Percentiles rank a stretch among this genome's conserved stretches.
These are phyloP conservation scores for Phrynocephalus guinanensis DNA, from an alignment of 2,797 vertebrate species.

Conservation along the genomic window DNA sequence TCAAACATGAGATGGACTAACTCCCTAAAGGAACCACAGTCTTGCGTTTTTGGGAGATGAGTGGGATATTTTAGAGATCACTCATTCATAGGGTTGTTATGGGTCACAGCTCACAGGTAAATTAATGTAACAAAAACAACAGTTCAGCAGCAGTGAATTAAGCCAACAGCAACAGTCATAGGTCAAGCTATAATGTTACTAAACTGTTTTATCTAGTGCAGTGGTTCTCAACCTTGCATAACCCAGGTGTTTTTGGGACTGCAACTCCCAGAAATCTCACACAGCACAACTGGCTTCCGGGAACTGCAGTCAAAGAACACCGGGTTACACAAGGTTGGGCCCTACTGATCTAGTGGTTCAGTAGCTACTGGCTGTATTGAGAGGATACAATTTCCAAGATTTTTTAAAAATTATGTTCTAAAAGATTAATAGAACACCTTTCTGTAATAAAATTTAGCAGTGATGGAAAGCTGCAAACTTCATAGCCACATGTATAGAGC, in stretches of 20 bases:
- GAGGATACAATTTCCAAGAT: conserved; percentile 31
- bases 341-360: neutral
- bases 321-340: too few species aligned
- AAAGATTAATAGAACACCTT: conserved; percentile 42
- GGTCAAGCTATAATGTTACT: conserved; percentile 6
- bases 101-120: too few species aligned
- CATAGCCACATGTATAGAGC: neutral
- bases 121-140: neutral
- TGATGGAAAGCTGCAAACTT: conserved; percentile 5
- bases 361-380: conserved; percentile 32
- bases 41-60: too few species aligned
- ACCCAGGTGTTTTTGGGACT: neutral
- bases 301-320: too few species aligned
- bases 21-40: too few species aligned
- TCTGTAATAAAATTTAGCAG: conserved; percentile 16
- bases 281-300: too few species aligned
- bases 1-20: too few species aligned
- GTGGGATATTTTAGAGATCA: too few species aligned
- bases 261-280: too few species aligned
- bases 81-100: too few species aligned
- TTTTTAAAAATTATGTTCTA: conserved; percentile 32
- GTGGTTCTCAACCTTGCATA: neutral
- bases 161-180: neutral
- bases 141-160: neutral
- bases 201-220: neutral